Conservation (phyloP, 2,888 invertebrate genomes). For the Holacanthella duospinosa region DNA sequence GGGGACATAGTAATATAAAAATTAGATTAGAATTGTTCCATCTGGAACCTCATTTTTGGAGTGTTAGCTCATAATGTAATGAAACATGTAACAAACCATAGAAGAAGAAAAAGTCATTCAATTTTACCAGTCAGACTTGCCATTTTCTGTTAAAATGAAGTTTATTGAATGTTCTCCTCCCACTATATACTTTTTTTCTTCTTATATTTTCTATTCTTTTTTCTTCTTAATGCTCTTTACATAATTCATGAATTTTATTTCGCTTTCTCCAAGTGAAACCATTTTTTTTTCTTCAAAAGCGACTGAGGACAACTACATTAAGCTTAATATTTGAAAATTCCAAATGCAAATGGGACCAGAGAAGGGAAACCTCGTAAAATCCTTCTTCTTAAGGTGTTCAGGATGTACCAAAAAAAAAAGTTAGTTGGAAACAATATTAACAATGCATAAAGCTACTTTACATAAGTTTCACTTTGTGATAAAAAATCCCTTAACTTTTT, state of each 20-base stretch:
- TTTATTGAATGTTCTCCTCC: slow-evolving; percentile 4
- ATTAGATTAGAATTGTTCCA: no score
- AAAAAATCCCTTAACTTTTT: no score
- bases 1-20: no score
- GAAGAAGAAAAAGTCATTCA: not conserved
- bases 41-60: no score
- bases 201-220: not conserved
- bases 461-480: no score
- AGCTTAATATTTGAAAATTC: not conserved
- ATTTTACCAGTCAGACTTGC: not conserved
- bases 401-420: not conserved
- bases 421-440: not conserved
- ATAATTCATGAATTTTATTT: slow-evolving; percentile 1
- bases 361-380: no score
- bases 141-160: not conserved
- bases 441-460: not conserved
- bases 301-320: not conserved
- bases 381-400: no score
- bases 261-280: not conserved
- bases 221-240: not conserved
- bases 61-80: no score
- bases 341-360: not conserved
- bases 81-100: not conserved
- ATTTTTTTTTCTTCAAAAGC: not conserved
- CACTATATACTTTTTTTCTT: not conserved